Evolutionary conservation across 2,113 vertebrate species (phyloP), one percentile per base, ranked within the genome.

Genomic region (Serilophus lunatus): DNA sequence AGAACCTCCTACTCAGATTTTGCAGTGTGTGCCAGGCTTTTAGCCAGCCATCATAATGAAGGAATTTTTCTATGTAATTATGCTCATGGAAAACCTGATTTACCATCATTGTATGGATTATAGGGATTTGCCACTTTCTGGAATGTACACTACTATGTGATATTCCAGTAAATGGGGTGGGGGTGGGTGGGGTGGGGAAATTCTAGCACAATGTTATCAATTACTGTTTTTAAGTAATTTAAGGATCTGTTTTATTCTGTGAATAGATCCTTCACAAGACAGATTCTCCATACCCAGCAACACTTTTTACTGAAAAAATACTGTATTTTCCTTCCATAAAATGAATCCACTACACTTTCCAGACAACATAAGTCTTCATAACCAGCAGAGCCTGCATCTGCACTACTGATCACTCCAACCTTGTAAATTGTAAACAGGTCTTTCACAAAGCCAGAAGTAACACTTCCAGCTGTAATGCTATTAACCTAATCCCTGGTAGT

Each of bases 331-430:
- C 72, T 93, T 74, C 84, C 82, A 84, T 49, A 93, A 95, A 92
- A 70, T 3, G 49, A 82, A 65, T 54, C 65, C 74, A 92, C 53
- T 35, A 10, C 42, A 53, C 86, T 86, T 92, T 50, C 53, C 78
- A 96, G 75, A 53, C 74, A 93, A 22, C 53, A 57, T 83, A 92
- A 57, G 93, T 70, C 72, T 94, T 96, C 92, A 74, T 78, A 83
- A 65, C 50, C 91, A 96, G 90, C 18, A 15, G 85, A 90, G 57
- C 77, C 36, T 94, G 70, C 94, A 96, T 97, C 75, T 93, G 76
- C 91, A 66, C 68, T 90, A 51, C 96, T 98, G 95, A 97, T 97
- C 90, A 97, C 93, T 97, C 82, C 95, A 76, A 82, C 95, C 86
- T 93, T 90, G 85, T n/a, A 90, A 95, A 96, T 96, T 81, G 53